These are phyloP conservation scores for Zoanthus sociatus DNA, from an alignment of 92 coral and sea anemone genomes.

Conservation along the genomic window DNA sequence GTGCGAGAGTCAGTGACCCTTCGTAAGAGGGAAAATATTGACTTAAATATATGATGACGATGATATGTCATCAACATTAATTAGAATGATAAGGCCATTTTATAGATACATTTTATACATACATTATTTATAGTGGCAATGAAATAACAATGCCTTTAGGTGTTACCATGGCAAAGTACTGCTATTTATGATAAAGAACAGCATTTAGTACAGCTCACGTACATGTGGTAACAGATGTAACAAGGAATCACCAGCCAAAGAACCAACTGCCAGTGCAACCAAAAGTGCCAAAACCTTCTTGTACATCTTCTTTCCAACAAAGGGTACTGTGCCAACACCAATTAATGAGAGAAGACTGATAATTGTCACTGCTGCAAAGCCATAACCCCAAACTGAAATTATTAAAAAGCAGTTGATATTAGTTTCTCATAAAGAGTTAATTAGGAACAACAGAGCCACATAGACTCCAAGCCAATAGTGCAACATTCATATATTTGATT, in stretches of 20 bases:
- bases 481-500: no score
- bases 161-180: background rate
- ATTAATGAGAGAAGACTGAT: slow-evolving; percentile 78
- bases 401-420: background rate
- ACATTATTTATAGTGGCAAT: no score
- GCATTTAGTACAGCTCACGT: slow-evolving; percentile 21
- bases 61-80: no score
- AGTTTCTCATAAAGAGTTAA: background rate
- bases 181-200: background rate
- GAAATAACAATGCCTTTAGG: no score
- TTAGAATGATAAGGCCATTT: no score
- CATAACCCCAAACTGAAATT: slow-evolving; percentile 94
- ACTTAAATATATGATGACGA: no score
- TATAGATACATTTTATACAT: no score
- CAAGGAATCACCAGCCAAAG: slow-evolving; percentile 87
- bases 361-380: slow-evolving; percentile 84
- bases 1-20: no score
- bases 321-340: slow-evolving; percentile 87
- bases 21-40: no score
- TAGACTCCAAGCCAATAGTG: no score
- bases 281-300: slow-evolving; percentile 75
- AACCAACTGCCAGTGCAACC: slow-evolving; percentile 89
- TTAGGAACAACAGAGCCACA: no score
- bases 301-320: slow-evolving; percentile 76
- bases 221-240: slow-evolving; percentile 94